Conservation (phyloP, 23 tunicate species). For the Ciona savignyi region DNA sequence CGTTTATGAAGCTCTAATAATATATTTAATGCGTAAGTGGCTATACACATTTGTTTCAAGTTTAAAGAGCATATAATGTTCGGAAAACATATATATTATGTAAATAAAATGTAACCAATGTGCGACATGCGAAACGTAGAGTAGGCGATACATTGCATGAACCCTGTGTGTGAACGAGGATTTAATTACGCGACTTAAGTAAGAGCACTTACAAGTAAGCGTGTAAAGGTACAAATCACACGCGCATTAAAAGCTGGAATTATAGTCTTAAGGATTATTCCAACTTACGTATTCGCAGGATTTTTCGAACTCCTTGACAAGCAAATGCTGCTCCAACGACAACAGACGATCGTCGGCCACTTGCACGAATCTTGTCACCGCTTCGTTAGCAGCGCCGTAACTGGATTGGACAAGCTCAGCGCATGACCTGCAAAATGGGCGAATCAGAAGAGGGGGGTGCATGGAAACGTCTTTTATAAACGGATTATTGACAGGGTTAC, state of each 20-base stretch:
- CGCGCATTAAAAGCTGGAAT: background rate
- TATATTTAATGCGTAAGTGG: too few relatives aligned
- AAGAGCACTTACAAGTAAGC: too few relatives aligned
- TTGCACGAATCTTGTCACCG: slow-evolving; percentile 50
- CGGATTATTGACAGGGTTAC: background rate
- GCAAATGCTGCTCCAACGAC: slow-evolving; percentile 68
- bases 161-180: too few relatives aligned
- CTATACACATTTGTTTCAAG: too few relatives aligned
- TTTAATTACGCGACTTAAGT: too few relatives aligned
- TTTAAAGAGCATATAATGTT: too few relatives aligned
- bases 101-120: too few relatives aligned
- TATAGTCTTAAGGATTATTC: background rate
- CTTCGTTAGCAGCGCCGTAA: slow-evolving; percentile 42
- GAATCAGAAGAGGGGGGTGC: background rate
- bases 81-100: too few relatives aligned
- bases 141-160: too few relatives aligned
- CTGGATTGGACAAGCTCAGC: slow-evolving; percentile 43
- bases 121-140: too few relatives aligned
- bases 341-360: slow-evolving; percentile 75
- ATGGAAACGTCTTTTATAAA: background rate
- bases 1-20: too few relatives aligned
- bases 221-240: too few relatives aligned
- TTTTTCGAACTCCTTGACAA: slow-evolving; percentile 84
- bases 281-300: slow-evolving; percentile 75
- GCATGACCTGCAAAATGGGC: slow-evolving; percentile 17